Evolutionary conservation across 2,113 vertebrate species (phyloP).

Genomic region (Empidonax traillii): DNA sequence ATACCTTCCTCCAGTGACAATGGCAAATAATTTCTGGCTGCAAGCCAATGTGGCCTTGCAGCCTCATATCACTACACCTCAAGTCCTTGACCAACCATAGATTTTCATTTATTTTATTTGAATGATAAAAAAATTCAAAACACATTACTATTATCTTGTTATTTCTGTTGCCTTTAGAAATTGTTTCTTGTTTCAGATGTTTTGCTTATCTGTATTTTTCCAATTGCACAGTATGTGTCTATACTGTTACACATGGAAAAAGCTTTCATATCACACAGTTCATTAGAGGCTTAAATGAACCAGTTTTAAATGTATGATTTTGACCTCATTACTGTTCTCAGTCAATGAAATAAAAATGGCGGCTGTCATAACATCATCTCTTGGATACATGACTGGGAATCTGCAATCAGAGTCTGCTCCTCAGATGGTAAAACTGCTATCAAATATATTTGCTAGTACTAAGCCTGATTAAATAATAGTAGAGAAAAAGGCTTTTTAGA

Average conservation of each 20-base stretch:
- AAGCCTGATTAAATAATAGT: slow-evolving; percentile 55
- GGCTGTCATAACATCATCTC: slow-evolving; percentile 36
- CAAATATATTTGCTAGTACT: slow-evolving; percentile 22
- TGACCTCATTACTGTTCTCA: slow-evolving; percentile 64
- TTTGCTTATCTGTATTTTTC: background rate
- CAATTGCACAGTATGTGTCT: background rate
- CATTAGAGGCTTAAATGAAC: slow-evolving; percentile 67
- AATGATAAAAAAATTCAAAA: background rate
- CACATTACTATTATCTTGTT: background rate
- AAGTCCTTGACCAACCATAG: background rate
- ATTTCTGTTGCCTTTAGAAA: background rate
- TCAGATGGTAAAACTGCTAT: background rate
- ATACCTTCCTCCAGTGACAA: rapidly evolving
- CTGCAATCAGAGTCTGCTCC: slow-evolving; percentile 45
- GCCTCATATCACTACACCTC: background rate
- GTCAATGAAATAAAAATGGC: slow-evolving; percentile 65
- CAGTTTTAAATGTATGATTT: slow-evolving; percentile 62
- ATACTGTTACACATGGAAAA: slow-evolving; percentile 25
- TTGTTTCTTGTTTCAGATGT: background rate
- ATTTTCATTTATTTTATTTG: background rate
- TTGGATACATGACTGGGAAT: slow-evolving; percentile 20
- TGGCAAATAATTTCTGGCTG: background rate
- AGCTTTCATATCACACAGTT: slow-evolving; percentile 55
- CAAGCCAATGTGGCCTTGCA: background rate
- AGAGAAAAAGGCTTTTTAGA: background rate